Percentiles rank a stretch among this genome's conserved stretches.
phyloP scores from a whole-genome alignment of 2,113 vertebrate genomes.

The Atractosteus spatula region DNA sequence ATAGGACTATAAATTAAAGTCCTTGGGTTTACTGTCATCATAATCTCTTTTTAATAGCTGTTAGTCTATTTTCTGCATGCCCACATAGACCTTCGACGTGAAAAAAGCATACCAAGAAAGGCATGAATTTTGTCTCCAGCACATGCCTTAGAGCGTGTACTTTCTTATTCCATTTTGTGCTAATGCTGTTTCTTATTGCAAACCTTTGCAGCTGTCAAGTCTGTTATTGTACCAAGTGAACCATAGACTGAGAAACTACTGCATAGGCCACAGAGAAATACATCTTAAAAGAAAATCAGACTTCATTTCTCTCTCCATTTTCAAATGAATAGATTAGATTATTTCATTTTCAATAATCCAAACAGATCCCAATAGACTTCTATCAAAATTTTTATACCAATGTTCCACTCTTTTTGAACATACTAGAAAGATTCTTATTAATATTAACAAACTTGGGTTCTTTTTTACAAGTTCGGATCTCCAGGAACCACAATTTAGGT shows the following conservation, averaged over 20 bases:
- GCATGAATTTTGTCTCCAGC: neutral
- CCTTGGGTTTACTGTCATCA: too few relatives aligned
- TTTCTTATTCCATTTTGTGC: neutral
- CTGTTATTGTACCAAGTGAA: conserved; percentile 4
- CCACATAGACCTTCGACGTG: neutral
- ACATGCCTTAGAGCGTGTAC: neutral
- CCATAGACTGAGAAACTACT: neutral
- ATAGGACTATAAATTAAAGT: too few relatives aligned
- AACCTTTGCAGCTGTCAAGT: neutral
- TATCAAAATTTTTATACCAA: too few relatives aligned
- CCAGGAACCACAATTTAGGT: too few relatives aligned
- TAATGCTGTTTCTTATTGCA: conserved; percentile 1
- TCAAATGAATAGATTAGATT: neutral
- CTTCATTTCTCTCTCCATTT: neutral
- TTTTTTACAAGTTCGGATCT: too few relatives aligned
- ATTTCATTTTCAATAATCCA: neutral
- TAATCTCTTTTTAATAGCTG: neutral
- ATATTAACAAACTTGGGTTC: too few relatives aligned
- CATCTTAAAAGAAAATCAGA: neutral
- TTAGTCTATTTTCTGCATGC: neutral
- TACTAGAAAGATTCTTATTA: too few relatives aligned
- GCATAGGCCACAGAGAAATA: neutral
- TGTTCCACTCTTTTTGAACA: too few relatives aligned
- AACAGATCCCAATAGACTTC: neutral
- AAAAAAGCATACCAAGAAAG: neutral